These are phyloP conservation scores for Lochmaea capreae DNA, from an alignment of 2,888 invertebrate species.

Conservation along the genomic window DNA sequence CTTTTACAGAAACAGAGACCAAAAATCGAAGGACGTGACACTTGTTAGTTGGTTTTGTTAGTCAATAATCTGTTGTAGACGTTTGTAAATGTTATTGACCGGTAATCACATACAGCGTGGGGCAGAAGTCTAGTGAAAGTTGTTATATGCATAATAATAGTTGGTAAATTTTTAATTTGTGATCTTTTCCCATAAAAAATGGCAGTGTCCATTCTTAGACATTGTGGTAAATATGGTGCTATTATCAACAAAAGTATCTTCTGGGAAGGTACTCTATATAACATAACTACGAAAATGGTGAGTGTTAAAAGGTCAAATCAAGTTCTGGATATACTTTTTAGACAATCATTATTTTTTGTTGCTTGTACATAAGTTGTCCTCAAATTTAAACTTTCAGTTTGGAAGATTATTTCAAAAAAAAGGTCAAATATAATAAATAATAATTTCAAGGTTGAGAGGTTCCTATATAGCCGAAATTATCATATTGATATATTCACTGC, in stretches of 20 bases:
- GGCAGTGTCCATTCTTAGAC: constrained; percentile 67
- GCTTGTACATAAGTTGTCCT: neutral
- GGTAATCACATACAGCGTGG: neutral
- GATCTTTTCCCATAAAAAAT: constrained; percentile 56
- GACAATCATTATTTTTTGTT: neutral
- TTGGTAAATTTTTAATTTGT: neutral
- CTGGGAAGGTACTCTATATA: constrained; percentile 56
- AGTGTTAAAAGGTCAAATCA: constrained; percentile 44
- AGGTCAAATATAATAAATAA: neutral
- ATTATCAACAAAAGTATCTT: constrained; percentile 65
- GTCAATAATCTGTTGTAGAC: neutral
- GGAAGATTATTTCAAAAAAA: neutral
- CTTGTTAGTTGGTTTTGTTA: neutral
- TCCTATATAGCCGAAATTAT: neutral
- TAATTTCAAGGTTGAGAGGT: neutral
- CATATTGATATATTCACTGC: neutral
- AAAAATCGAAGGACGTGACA: constrained; percentile 2
- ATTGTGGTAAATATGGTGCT: constrained; percentile 63
- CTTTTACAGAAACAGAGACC: neutral
- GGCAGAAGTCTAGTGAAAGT: neutral
- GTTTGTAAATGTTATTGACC: constrained; percentile 1
- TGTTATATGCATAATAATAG: neutral
- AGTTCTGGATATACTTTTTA: neutral
- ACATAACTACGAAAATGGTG: constrained; percentile 63
- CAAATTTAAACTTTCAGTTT: neutral